Conservation (phyloP, 1,140 invertebrate genomes). For the Rhynchophorus ferrugineus region DNA sequence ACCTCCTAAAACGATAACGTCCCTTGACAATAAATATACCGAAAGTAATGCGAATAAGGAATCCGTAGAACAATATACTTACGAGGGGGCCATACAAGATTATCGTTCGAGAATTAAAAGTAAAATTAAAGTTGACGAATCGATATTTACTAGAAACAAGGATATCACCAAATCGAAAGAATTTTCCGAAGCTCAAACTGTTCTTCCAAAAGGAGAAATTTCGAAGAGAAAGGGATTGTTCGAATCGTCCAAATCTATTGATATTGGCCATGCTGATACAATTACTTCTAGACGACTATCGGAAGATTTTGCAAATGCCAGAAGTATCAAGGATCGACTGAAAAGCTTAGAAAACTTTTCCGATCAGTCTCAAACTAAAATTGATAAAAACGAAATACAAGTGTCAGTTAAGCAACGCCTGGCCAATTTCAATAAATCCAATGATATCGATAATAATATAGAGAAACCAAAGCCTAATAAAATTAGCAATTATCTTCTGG, state of each 20-base stretch:
- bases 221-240: slow-evolving; percentile 74
- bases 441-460: slow-evolving; percentile 29
- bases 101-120: slow-evolving; percentile 65
- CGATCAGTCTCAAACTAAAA: slow-evolving; percentile 31
- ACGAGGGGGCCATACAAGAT: slow-evolving; percentile 76
- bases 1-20: slow-evolving; percentile 2
- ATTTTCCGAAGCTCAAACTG: slow-evolving; percentile 42
- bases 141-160: slow-evolving; percentile 30
- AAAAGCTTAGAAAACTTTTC: slow-evolving; percentile 52
- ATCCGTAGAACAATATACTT: slow-evolving; percentile 71
- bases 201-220: slow-evolving; percentile 70
- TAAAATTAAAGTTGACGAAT: slow-evolving; percentile 42
- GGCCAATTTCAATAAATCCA: slow-evolving; percentile 32
- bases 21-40: slow-evolving; percentile 14
- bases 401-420: slow-evolving; percentile 32
- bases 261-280: slow-evolving; percentile 34
- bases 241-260: slow-evolving; percentile 50
- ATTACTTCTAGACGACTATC: slow-evolving; percentile 44
- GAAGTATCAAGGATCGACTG: slow-evolving; percentile 63
- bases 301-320: slow-evolving; percentile 53
- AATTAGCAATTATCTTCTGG: slow-evolving; percentile 29
- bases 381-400: slow-evolving; percentile 28
- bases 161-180: slow-evolving; percentile 42
- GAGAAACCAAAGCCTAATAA: slow-evolving; percentile 26
- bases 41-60: slow-evolving; percentile 44